Evolutionary conservation across 2,888 invertebrate species (phyloP).

Genomic region (Plagodis pulveraria): DNA sequence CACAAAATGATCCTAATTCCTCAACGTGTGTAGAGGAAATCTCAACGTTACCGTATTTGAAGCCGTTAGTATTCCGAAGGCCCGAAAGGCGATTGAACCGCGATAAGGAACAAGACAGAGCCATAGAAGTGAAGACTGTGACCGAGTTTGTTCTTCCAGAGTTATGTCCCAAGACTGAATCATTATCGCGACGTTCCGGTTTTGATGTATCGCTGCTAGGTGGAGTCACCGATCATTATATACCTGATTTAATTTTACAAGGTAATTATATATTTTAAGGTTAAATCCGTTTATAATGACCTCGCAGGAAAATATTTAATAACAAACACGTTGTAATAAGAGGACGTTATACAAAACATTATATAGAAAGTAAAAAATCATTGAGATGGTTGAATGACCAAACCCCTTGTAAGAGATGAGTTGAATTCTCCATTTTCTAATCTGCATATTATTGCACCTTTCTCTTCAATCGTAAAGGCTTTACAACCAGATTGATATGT

Average conservation of each 20-base stretch:
- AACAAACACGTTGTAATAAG: no score
- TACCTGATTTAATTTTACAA: constrained; percentile 91
- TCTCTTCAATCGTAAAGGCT: no score
- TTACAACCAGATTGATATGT: no score
- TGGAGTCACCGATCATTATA: constrained; percentile 87
- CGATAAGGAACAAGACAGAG: constrained; percentile 39
- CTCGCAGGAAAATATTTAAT: no score
- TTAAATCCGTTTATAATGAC: no score
- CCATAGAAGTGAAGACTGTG: constrained; percentile 67
- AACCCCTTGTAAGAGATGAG: no score
- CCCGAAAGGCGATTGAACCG: constrained; percentile 38
- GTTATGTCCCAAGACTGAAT: constrained; percentile 34
- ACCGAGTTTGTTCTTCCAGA: constrained; percentile 85
- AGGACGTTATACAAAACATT: no score
- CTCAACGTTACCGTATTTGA: constrained; percentile 14
- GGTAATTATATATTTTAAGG: no score
- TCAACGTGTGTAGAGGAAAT: constrained; percentile 10
- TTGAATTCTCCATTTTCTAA: no score
- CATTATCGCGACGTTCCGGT: constrained; percentile 58
- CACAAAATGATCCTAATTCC: constrained; percentile 4
- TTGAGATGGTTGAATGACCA: no score
- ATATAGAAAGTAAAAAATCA: no score
- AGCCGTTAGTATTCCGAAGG: constrained; percentile 37
- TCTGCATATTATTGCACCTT: no score
- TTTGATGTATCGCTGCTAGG: constrained; percentile 87